Percentiles rank a stretch among this genome's conserved stretches.
phyloP scores from a whole-genome alignment of 2,888 invertebrate genomes.

The Vanessa cardui region DNA sequence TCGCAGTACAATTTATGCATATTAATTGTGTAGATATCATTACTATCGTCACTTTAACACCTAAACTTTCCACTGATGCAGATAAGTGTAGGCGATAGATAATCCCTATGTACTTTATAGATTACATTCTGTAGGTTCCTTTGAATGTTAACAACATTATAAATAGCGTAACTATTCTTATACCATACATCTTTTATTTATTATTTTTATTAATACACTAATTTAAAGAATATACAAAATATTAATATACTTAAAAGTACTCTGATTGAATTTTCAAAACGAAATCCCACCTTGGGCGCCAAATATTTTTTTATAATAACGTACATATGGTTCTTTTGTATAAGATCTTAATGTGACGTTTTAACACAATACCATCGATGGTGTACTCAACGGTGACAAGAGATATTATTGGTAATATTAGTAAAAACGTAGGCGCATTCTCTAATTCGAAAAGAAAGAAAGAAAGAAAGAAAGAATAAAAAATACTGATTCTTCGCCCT shows the following conservation, averaged over 20 bases:
- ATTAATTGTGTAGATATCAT: background rate
- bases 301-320: background rate
- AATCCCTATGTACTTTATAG: slow-evolving; percentile 1
- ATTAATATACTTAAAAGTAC: too few species aligned
- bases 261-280: background rate
- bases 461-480: too few species aligned
- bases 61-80: slow-evolving; percentile 3
- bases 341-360: background rate
- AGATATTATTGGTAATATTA: too few species aligned
- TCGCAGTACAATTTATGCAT: background rate
- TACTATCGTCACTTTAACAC: background rate
- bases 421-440: too few species aligned
- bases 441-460: too few species aligned
- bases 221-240: too few species aligned
- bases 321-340: too few species aligned
- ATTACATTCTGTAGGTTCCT: background rate
- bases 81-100: slow-evolving; percentile 4
- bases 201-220: too few species aligned
- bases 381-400: too few species aligned
- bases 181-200: too few species aligned
- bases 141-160: background rate
- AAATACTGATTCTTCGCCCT: too few species aligned
- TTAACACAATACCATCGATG: too few species aligned
- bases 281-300: slow-evolving; percentile 17
- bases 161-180: background rate